Conservation (phyloP, 92 coral and sea anemone genomes). For the Palythoa caribaeorum region DNA sequence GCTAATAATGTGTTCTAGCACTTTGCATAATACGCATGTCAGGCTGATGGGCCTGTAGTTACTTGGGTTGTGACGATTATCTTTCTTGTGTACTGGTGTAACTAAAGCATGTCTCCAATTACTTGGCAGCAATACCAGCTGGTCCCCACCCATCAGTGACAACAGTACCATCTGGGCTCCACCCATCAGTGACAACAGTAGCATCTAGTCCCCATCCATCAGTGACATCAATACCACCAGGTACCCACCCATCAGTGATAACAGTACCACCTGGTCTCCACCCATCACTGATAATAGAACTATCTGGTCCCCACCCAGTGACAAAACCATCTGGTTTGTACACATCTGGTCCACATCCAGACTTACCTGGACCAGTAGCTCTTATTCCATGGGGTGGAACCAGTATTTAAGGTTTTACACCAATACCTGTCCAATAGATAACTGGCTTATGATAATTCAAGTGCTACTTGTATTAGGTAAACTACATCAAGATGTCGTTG, state of each 20-base stretch:
- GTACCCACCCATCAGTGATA: background rate
- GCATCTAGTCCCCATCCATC: background rate
- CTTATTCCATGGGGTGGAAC: constrained; percentile 15
- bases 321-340: background rate
- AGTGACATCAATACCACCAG: background rate
- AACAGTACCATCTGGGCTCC: background rate
- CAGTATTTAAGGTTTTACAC: background rate
- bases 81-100: too few species aligned
- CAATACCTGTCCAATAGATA: background rate
- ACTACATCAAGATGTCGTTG: too few species aligned
- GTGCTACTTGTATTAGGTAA: too few species aligned
- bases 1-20: too few species aligned
- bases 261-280: background rate
- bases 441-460: background rate
- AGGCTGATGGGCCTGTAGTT: too few species aligned
- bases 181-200: constrained; percentile 1
- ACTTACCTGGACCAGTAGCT: constrained; percentile 12
- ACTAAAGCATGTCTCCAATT: too few species aligned
- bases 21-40: too few species aligned
- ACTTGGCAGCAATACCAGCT: too few species aligned
- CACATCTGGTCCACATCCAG: background rate
- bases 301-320: background rate
- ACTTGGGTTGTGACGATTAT: too few species aligned
- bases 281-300: background rate
- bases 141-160: too few species aligned